phyloP scores from a whole-genome alignment of 1,140 invertebrate species.

The Argopecten irradians region DNA sequence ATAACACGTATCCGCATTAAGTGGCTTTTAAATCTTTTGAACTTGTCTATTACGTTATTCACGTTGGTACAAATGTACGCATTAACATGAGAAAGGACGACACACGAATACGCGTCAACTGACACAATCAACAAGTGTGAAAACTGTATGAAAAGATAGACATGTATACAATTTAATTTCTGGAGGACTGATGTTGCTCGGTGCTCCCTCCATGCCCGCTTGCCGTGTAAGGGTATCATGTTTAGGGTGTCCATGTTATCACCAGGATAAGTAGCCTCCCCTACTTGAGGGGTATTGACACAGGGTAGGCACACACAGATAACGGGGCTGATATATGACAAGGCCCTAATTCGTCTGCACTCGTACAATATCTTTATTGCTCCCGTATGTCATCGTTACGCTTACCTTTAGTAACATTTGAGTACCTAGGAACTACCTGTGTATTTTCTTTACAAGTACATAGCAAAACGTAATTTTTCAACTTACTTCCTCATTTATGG shows the following conservation, averaged over 20 bases:
- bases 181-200: neutral
- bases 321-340: neutral
- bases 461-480: too few relatives aligned
- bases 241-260: neutral
- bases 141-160: neutral
- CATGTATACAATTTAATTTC: neutral
- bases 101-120: neutral
- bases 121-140: neutral
- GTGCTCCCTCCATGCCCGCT: neutral
- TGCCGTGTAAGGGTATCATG: neutral
- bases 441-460: too few relatives aligned
- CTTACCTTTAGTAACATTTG: neutral
- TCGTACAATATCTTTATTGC: neutral
- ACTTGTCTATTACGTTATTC: neutral
- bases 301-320: neutral
- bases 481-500: too few relatives aligned
- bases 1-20: neutral
- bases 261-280: neutral
- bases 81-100: neutral
- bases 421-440: neutral
- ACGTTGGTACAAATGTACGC: neutral
- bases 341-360: conserved; percentile 14
- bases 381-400: neutral
- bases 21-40: neutral
- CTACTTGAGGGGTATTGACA: neutral